These are phyloP conservation scores for Zaprionus ornatus DNA, from an alignment of 1,140 invertebrate genomes.

Conservation along the genomic window DNA sequence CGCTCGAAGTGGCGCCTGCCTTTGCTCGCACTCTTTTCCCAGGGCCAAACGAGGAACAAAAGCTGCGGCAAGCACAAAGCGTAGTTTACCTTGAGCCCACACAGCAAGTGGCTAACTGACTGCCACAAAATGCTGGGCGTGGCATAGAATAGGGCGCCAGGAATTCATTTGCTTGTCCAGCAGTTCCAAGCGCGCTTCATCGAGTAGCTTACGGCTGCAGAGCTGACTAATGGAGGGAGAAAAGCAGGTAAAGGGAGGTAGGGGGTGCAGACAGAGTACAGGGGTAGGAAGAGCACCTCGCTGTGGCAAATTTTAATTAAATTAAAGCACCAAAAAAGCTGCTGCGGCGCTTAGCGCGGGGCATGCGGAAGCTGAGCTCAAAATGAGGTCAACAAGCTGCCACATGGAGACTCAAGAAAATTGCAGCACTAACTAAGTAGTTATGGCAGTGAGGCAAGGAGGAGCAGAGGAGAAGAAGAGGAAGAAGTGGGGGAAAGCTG, in stretches of 20 bases:
- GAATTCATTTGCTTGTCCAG: slow-evolving; percentile 14
- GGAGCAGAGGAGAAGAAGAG: neutral
- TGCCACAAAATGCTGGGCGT: neutral
- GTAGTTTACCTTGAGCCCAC: slow-evolving; percentile 54
- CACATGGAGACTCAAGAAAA: slow-evolving; percentile 55
- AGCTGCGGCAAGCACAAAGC: slow-evolving; percentile 28
- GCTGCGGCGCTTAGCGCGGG: neutral
- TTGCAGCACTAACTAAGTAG: slow-evolving; percentile 58
- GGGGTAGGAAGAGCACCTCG: neutral
- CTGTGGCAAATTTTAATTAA: slow-evolving; percentile 67
- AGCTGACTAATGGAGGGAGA: neutral
- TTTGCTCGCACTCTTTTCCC: slow-evolving; percentile 15
- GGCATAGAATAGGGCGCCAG: neutral
- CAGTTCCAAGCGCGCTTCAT: slow-evolving; percentile 1
- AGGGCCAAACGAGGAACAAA: slow-evolving; percentile 47
- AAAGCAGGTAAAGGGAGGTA: neutral
- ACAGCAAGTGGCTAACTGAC: slow-evolving; percentile 34
- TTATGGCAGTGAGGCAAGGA: slow-evolving; percentile 12
- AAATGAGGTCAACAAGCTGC: slow-evolving; percentile 65
- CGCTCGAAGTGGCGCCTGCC: slow-evolving; percentile 41
- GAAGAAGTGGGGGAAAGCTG: neutral
- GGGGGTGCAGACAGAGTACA: no score
- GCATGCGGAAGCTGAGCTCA: slow-evolving; percentile 23
- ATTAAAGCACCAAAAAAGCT: slow-evolving; percentile 46
- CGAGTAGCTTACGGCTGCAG: slow-evolving; percentile 1